These are phyloP conservation scores for Xiphorhynchus erythropygius DNA, from an alignment of 2,797 vertebrate genomes.

Conservation along the genomic window DNA sequence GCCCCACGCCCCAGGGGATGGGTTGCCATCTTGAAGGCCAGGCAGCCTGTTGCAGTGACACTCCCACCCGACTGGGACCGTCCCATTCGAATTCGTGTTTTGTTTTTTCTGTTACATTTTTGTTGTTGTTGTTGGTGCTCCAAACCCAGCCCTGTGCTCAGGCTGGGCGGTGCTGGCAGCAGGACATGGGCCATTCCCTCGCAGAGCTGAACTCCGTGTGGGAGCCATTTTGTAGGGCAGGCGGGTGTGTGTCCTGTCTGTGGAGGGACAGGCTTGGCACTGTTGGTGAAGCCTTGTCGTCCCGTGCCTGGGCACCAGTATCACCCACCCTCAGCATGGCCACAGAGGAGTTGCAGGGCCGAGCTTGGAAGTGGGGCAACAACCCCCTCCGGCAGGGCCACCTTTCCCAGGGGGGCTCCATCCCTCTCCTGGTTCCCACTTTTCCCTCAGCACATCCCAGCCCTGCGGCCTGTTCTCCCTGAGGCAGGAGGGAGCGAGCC, in stretches of 20 bases:
- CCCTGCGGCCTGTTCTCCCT: accelerated
- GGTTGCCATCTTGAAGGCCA: background rate
- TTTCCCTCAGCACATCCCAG: accelerated
- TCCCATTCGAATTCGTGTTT: background rate
- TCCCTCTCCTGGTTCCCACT: accelerated
- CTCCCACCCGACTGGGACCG: background rate
- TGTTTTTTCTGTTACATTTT: background rate
- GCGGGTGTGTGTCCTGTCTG: background rate
- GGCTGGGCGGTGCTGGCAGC: background rate
- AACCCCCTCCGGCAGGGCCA: accelerated
- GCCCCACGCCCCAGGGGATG: background rate
- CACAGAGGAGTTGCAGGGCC: accelerated
- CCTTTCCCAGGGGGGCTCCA: background rate
- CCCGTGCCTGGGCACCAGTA: accelerated
- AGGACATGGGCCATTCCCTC: accelerated
- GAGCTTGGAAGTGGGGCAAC: accelerated
- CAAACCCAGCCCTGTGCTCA: background rate
- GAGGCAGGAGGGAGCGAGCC: background rate
- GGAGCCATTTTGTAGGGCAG: background rate
- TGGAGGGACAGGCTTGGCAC: background rate
- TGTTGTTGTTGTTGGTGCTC: background rate
- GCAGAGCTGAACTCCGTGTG: accelerated
- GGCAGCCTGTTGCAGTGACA: background rate
- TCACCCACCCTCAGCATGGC: accelerated
- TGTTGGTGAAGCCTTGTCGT: background rate